phyloP scores from a whole-genome alignment of 2,113 vertebrate species.

The Phainopepla nitens region DNA sequence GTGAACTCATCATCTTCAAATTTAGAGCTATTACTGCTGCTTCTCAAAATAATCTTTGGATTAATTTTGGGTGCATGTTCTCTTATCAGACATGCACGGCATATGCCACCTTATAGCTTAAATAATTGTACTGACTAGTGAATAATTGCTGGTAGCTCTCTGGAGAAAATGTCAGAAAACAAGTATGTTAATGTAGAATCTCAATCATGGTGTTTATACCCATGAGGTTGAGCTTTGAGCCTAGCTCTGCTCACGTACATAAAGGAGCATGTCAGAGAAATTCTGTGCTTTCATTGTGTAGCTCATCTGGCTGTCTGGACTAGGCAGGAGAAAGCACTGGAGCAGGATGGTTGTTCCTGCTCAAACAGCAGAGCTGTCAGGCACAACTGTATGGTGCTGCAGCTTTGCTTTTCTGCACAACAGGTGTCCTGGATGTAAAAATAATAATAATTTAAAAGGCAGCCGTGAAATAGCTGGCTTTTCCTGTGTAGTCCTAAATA shows the following conservation, averaged over 20 bases:
- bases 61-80: background rate
- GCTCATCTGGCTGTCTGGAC: background rate
- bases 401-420: background rate
- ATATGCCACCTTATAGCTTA: background rate
- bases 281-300: background rate
- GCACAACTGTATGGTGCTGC: background rate
- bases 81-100: background rate
- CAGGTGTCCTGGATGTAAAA: background rate
- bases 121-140: background rate
- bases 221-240: background rate
- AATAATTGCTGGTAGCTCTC: background rate
- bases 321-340: background rate
- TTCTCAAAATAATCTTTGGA: background rate
- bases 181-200: background rate
- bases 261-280: background rate
- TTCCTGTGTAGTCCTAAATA: background rate
- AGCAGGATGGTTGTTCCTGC: background rate
- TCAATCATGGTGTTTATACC: background rate
- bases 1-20: background rate
- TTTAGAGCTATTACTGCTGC: background rate
- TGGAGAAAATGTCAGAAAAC: background rate
- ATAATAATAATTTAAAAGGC: background rate
- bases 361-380: background rate
- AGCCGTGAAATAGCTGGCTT: background rate
- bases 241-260: background rate